Conservation (phyloP, 2,888 invertebrate species). For the Acrobasis consociella region DNA sequence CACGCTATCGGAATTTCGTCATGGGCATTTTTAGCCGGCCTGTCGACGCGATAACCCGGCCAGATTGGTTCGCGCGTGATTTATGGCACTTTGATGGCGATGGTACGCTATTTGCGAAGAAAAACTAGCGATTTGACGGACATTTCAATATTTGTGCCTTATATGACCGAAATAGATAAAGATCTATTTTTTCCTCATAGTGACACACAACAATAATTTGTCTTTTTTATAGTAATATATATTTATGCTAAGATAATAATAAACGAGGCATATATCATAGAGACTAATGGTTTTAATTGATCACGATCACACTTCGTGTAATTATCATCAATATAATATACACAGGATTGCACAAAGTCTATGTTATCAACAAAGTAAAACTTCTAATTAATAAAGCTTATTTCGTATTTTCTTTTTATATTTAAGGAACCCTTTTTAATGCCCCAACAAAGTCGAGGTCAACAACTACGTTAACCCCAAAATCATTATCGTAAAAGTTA, state of each 20-base stretch:
- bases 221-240: no score
- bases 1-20: constrained; percentile 35
- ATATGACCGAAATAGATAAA: neutral
- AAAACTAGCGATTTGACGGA: constrained; percentile 24
- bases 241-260: no score
- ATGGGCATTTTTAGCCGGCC: constrained; percentile 47
- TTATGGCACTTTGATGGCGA: constrained; percentile 34
- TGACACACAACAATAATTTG: neutral
- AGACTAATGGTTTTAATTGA: no score
- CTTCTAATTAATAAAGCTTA: no score
- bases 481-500: constrained; percentile 30
- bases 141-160: neutral
- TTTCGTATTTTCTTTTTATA: neutral
- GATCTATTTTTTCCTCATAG: neutral
- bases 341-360: no score
- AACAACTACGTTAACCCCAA: constrained; percentile 1
- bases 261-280: no score
- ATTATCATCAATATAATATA: no score
- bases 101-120: constrained; percentile 28
- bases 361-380: no score
- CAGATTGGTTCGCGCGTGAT: constrained; percentile 46
- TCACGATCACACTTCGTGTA: no score
- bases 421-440: neutral
- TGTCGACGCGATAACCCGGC: constrained; percentile 40
- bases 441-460: neutral